Evolutionary conservation across 1,140 invertebrate genomes (phyloP).

Genomic region (Cydia amplana): DNA sequence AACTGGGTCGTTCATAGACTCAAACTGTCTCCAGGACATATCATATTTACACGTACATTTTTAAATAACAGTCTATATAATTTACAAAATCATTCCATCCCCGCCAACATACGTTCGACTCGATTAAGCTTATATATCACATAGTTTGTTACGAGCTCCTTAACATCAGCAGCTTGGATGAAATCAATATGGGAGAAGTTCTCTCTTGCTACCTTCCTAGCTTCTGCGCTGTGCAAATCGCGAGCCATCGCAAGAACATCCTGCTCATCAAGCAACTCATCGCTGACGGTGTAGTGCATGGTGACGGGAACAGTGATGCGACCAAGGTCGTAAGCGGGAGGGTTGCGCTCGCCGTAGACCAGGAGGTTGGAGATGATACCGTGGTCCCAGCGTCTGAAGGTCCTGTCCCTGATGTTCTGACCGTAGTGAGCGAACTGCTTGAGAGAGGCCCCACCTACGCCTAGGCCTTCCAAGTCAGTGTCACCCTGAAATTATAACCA

Average conservation of each 20-base stretch:
- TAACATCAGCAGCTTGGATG: conserved; percentile 49
- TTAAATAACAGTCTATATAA: background rate
- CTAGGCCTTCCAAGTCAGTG: background rate
- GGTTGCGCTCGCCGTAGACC: conserved; percentile 47
- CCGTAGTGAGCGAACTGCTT: conserved; percentile 68
- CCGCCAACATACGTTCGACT: background rate
- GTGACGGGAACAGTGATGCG: conserved; percentile 50
- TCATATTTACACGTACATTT: background rate
- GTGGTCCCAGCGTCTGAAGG: conserved; percentile 59
- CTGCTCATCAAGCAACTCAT: conserved; percentile 55
- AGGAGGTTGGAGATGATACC: conserved; percentile 43
- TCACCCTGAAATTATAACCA: conserved; percentile 12
- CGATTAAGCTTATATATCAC: conserved; percentile 44
- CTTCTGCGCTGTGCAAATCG: conserved; percentile 51
- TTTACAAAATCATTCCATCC: background rate
- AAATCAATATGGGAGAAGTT: conserved; percentile 60
- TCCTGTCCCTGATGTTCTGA: conserved; percentile 60
- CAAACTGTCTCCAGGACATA: background rate
- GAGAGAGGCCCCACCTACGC: conserved; percentile 50
- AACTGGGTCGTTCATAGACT: background rate
- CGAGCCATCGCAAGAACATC: conserved; percentile 63
- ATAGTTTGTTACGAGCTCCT: conserved; percentile 55
- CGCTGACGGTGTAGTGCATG: conserved; percentile 64
- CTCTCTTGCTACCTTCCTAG: conserved; percentile 54
- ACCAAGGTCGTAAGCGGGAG: conserved; percentile 56